phyloP scores from a whole-genome alignment of 2,797 vertebrate genomes.

The Typhlichthys subterraneus region DNA sequence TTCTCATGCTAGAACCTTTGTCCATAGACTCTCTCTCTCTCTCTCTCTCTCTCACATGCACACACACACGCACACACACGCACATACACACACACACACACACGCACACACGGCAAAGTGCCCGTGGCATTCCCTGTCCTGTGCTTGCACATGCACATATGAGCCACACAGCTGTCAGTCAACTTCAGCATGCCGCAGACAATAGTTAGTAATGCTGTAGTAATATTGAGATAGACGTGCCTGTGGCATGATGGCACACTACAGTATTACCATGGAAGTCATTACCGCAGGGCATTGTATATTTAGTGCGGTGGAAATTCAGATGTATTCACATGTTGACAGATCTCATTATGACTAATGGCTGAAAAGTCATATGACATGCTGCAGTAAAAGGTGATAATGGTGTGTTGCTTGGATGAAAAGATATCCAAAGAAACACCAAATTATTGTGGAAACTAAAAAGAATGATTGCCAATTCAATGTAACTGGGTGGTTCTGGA shows the following conservation, averaged over 20 bases:
- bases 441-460: no score
- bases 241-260: background rate
- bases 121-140: conserved; percentile 31
- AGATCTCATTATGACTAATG: background rate
- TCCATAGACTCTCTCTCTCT: no score
- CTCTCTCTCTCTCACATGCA: no score
- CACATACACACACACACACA: background rate
- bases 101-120: conserved; percentile 17
- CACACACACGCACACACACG: conserved; percentile 9
- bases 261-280: background rate
- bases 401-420: background rate
- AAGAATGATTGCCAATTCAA: no score
- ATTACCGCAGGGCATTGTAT: background rate
- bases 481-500: no score
- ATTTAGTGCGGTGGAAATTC: background rate
- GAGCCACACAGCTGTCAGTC: conserved; percentile 58
- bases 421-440: background rate
- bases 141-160: conserved; percentile 25
- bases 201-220: conserved; percentile 32
- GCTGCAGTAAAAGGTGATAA: background rate
- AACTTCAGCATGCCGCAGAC: conserved; percentile 41
- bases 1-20: background rate
- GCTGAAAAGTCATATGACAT: background rate
- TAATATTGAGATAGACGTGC: conserved; percentile 29
- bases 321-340: background rate